These are phyloP conservation scores for Eupeodes luniger DNA, from an alignment of 2,888 invertebrate species.

Conservation along the genomic window DNA sequence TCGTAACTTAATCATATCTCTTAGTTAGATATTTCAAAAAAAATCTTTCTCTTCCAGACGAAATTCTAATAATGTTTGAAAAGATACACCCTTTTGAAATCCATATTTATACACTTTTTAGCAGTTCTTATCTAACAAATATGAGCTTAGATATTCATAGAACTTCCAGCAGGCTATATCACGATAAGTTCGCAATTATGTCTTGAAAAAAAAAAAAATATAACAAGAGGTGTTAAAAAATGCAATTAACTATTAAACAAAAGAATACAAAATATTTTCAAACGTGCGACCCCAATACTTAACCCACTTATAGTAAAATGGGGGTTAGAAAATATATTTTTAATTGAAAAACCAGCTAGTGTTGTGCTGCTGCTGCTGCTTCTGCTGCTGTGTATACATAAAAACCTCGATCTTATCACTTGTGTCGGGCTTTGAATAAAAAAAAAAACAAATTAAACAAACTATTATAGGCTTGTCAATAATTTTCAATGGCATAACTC, in stretches of 20 bases:
- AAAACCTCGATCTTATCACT: neutral
- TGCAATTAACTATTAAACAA: conserved; percentile 12
- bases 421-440: neutral
- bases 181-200: neutral
- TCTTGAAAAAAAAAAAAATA: neutral
- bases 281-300: conserved; percentile 35
- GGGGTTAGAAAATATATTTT: neutral
- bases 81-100: neutral
- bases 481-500: conserved; percentile 5
- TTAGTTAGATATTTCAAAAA: too few species aligned
- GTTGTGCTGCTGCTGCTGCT: neutral
- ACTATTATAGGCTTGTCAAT: conserved; percentile 4
- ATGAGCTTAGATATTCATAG: neutral
- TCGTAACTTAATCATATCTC: too few species aligned
- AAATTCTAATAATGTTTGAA: conserved; percentile 13
- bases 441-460: neutral
- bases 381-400: conserved; percentile 2
- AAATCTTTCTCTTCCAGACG: neutral
- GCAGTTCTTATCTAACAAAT: conserved; percentile 2
- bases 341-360: conserved; percentile 24
- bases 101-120: conserved; percentile 23
- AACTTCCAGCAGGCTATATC: neutral
- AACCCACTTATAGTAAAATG: neutral
- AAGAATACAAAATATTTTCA: neutral
- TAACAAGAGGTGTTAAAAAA: conserved; percentile 34